Percentiles rank a stretch among this genome's conserved stretches.
phyloP scores from a whole-genome alignment of 2,888 invertebrate species.

The Amorpha juglandis region DNA sequence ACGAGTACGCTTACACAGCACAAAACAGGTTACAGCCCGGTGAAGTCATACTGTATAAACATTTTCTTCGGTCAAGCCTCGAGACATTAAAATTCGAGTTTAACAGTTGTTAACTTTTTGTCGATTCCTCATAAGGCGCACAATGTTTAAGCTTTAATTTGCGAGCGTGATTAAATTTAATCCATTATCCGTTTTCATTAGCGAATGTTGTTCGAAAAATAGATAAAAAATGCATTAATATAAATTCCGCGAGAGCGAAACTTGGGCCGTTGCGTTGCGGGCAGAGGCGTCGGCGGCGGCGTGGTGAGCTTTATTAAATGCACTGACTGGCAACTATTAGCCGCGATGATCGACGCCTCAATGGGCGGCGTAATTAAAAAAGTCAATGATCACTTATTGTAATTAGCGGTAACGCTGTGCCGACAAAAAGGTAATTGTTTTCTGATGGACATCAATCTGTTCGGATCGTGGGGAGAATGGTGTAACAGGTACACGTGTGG shows the following conservation, averaged over 20 bases:
- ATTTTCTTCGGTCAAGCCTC: conserved; percentile 44
- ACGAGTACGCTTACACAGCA: conserved; percentile 49
- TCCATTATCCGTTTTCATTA: conserved; percentile 32
- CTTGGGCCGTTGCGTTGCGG: conserved; percentile 54
- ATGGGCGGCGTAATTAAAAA: conserved; percentile 80
- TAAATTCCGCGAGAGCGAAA: conserved; percentile 74
- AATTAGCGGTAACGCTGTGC: conserved; percentile 76
- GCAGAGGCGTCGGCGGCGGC: conserved; percentile 41
- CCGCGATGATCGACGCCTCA: conserved; percentile 73
- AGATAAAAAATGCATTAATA: conserved; percentile 59
- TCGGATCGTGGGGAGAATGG: conserved; percentile 46
- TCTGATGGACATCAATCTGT: conserved; percentile 68
- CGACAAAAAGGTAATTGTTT: conserved; percentile 82
- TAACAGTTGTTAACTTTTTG: conserved; percentile 61
- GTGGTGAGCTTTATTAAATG: conserved; percentile 73
- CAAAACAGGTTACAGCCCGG: conserved; percentile 69
- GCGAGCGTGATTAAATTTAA: conserved; percentile 42
- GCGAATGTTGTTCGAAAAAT: conserved; percentile 23
- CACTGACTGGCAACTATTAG: conserved; percentile 82
- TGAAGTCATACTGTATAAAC: conserved; percentile 56
- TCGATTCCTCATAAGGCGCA: conserved; percentile 36
- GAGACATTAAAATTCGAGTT: conserved; percentile 61
- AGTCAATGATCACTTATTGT: conserved; percentile 81
- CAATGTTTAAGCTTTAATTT: conserved; percentile 46
- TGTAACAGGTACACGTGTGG: conserved; percentile 56